These are phyloP conservation scores for Globodera rostochiensis DNA, from an alignment of 1,140 invertebrate genomes.

Conservation along the genomic window DNA sequence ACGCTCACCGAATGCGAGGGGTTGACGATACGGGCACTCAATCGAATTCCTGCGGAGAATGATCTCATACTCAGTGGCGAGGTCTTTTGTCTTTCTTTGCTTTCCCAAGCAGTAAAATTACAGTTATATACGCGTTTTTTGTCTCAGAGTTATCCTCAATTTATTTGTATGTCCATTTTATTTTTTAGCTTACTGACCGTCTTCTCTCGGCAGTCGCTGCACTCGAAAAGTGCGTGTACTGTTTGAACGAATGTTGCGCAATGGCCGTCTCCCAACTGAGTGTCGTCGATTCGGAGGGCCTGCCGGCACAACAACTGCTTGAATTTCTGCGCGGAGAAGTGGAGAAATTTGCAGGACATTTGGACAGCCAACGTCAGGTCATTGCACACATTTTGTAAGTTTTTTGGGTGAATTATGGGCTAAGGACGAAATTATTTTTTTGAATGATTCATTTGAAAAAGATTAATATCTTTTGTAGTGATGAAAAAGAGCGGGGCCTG, in stretches of 20 bases:
- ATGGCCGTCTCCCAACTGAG: slow-evolving; percentile 24
- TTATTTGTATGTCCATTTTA: background rate
- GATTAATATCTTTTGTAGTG: background rate
- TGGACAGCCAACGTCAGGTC: slow-evolving; percentile 43
- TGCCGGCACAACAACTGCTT: slow-evolving; percentile 49
- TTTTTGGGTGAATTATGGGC: background rate
- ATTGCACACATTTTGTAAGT: slow-evolving; percentile 18
- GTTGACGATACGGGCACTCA: slow-evolving; percentile 39
- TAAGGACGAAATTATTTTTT: too few relatives aligned
- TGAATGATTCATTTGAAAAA: too few relatives aligned
- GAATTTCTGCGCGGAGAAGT: slow-evolving; percentile 57
- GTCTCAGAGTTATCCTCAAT: background rate
- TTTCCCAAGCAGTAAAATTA: background rate
- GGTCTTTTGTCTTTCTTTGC: slow-evolving; percentile 27
- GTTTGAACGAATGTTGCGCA: slow-evolving; percentile 14
- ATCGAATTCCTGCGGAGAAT: slow-evolving; percentile 50
- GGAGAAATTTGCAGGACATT: slow-evolving; percentile 54
- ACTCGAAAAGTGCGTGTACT: slow-evolving; percentile 21
- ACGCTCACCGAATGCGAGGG: slow-evolving; percentile 36
- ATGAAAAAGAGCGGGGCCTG: slow-evolving; percentile 1
- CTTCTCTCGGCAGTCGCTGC: slow-evolving; percentile 10
- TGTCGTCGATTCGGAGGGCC: slow-evolving; percentile 43
- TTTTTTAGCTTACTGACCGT: slow-evolving; percentile 15
- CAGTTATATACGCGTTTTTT: background rate
- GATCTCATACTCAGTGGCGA: slow-evolving; percentile 36